Evolutionary conservation across 2,113 vertebrate species (phyloP), one percentile per base, ranked within the genome.

Genomic region (Onychostruthus taczanowskii): DNA sequence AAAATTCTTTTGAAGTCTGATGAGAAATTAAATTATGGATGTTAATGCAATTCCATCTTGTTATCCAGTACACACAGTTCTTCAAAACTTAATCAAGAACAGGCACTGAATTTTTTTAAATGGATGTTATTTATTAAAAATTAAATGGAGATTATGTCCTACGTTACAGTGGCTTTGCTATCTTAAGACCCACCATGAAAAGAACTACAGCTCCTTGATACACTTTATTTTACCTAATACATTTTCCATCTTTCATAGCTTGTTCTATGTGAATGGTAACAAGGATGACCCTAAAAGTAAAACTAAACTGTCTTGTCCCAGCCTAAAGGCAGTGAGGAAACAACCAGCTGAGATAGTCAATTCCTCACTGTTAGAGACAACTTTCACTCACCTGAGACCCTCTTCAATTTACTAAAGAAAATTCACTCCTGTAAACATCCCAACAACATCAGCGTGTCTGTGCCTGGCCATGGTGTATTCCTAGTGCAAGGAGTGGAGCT

Each of bases 1-100:
- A 95, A 91, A 88, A 96, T 70, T 67, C 67, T 70, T 94, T 96
- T 95, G 90, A 93, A 93, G 94, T 56, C 75, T 84, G 39, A 63
- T 52, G 67, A 74, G 64, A 83, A 96, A 96, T 93, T 85, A 78
- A 80, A 94, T 94, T 88, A 94, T 5, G 15, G 16, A 62, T 83
- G 87, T 70, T 95, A 95, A 96, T 94, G 43, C 47, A 96, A 92
- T 94, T 93, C 52, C 20, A n/a, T 47, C 90, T 85, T 63, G 21
- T 93, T 94, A 94, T 41, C 75, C 78, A 85, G 92, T 64, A 81
- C 93, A 95, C 20, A 62, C 33, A 59, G 94, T 74, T 88, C 84
- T 77, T 82, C 2, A 4, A 91, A 96, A 77, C 55, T 35, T 80
- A 93, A 95, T 95, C 50, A 86, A 93, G 70, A 50, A 62, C 43